Evolutionary conservation across 2,888 invertebrate species (phyloP).

Genomic region (Agrochola macilenta): DNA sequence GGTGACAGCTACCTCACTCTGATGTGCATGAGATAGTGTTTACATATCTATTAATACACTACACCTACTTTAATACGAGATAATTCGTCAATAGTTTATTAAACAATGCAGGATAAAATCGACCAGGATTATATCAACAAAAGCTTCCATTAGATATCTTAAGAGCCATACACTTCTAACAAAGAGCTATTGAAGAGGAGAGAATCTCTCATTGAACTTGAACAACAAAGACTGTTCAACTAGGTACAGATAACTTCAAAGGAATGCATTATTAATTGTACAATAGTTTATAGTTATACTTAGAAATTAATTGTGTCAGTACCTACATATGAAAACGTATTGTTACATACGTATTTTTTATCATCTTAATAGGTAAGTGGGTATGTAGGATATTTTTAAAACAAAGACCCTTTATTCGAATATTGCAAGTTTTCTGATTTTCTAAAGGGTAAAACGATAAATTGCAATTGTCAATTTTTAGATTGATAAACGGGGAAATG

Average conservation of each 20-base stretch:
- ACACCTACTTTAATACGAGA: background rate
- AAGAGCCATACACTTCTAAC: conserved; percentile 25
- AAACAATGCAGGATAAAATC: conserved; percentile 13
- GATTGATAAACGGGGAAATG: too few relatives aligned
- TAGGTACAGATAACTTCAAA: background rate
- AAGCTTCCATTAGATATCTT: conserved; percentile 13
- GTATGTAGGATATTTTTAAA: too few relatives aligned
- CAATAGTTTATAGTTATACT: conserved; percentile 27
- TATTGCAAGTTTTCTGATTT: background rate
- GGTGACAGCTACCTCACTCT: background rate
- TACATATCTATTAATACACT: background rate
- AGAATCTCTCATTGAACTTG: conserved; percentile 38
- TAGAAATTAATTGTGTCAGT: background rate
- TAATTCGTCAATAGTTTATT: conserved; percentile 5
- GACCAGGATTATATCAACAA: conserved; percentile 6
- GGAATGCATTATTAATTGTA: conserved; percentile 40
- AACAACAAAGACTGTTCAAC: conserved; percentile 30
- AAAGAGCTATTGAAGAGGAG: conserved; percentile 3
- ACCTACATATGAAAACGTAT: conserved; percentile 1
- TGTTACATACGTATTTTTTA: background rate
- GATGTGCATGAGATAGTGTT: background rate
- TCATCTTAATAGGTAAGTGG: background rate
- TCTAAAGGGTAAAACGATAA: too few relatives aligned
- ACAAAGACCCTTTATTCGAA: background rate
- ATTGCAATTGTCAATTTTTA: too few relatives aligned